Conservation (phyloP, 2,797 vertebrate genomes). For the Salarias fasciatus region DNA sequence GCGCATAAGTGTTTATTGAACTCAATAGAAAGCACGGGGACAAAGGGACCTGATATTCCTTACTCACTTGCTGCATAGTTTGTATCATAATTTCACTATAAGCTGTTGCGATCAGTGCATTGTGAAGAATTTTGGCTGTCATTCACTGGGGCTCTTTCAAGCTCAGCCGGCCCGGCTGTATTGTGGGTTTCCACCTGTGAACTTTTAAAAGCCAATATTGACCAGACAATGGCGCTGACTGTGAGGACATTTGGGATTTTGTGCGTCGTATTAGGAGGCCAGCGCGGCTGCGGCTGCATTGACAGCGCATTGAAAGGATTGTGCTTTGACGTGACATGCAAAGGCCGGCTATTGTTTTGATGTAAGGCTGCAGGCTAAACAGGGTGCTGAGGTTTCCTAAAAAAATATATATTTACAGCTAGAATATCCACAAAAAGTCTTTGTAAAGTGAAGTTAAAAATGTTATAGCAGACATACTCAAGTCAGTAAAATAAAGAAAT, state of each 20-base stretch:
- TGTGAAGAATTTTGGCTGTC: conserved; percentile 74
- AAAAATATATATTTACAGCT: background rate
- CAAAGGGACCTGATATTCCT: conserved; percentile 83
- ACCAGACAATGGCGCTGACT: conserved; percentile 67
- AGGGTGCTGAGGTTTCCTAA: conserved; percentile 45
- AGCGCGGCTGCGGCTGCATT: conserved; percentile 44
- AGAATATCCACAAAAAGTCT: too few relatives aligned
- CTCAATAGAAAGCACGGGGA: conserved; percentile 77
- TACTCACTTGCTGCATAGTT: conserved; percentile 81
- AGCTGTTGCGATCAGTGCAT: conserved; percentile 68
- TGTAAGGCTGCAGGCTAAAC: conserved; percentile 62
- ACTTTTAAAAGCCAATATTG: conserved; percentile 68
- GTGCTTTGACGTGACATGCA: conserved; percentile 71
- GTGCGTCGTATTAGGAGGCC: conserved; percentile 63
- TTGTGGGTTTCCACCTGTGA: conserved; percentile 70
- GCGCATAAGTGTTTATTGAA: conserved; percentile 84
- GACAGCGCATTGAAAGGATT: conserved; percentile 61
- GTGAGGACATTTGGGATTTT: conserved; percentile 71
- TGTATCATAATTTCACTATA: conserved; percentile 80
- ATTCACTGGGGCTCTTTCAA: conserved; percentile 77
- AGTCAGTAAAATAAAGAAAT: too few relatives aligned
- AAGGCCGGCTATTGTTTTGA: conserved; percentile 64
- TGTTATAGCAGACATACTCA: too few relatives aligned
- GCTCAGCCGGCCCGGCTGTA: conserved; percentile 49
- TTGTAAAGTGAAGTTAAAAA: too few relatives aligned